Conservation (phyloP, 2,888 invertebrate genomes). For the Pteria penguin region DNA sequence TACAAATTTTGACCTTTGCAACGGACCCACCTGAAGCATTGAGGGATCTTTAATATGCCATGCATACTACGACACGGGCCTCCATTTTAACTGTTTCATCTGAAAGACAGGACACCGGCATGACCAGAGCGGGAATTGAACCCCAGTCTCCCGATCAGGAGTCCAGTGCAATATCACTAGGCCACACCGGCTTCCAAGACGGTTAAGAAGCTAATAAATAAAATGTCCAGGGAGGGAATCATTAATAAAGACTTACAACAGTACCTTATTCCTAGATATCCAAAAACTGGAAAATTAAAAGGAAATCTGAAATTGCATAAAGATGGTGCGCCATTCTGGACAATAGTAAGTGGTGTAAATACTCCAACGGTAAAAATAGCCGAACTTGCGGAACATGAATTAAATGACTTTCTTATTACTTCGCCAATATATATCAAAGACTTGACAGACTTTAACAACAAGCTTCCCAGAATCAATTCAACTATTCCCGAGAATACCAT, state of each 20-base stretch:
- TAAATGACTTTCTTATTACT: slow-evolving; percentile 17
- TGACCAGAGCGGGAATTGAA: no score
- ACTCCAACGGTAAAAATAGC: slow-evolving; percentile 34
- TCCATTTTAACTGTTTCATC: no score
- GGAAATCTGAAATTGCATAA: slow-evolving; percentile 35
- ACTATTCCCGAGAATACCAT: no score
- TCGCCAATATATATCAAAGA: slow-evolving; percentile 11
- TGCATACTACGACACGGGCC: no score
- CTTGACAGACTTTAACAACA: slow-evolving; percentile 27
- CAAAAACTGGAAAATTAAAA: slow-evolving; percentile 18
- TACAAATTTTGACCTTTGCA: no score
- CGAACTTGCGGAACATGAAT: slow-evolving; percentile 28
- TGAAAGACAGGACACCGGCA: no score
- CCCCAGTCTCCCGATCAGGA: no score
- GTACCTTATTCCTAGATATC: slow-evolving; percentile 22
- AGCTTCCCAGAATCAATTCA: no score
- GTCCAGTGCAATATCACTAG: no score
- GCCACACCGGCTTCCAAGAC: no score
- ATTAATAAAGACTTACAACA: slow-evolving; percentile 16
- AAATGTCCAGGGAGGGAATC: slow-evolving; percentile 3
- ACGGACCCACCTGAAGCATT: no score
- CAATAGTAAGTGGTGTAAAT: slow-evolving; percentile 19
- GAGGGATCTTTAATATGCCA: no score
- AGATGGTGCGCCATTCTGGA: slow-evolving; percentile 2
- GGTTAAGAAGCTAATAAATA: slow-evolving; percentile 10